A percentile compares a stretch with the other conserved stretches of the same genome.
phyloP scores from a whole-genome alignment of 2,888 invertebrate genomes.

The Drosophila quasianomalipes region DNA sequence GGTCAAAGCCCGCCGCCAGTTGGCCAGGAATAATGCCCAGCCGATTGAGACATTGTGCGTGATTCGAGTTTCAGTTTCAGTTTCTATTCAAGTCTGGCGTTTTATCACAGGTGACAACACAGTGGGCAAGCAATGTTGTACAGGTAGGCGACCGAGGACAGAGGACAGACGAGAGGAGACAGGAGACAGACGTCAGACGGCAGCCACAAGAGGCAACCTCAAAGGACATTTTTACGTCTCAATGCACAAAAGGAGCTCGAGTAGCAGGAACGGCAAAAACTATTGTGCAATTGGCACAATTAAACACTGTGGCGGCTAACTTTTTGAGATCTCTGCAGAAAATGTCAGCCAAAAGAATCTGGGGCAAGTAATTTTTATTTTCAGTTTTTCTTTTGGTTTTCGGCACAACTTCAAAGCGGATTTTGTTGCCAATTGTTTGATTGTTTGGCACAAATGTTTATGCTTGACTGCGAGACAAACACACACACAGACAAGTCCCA shows the following conservation, averaged over 20 bases:
- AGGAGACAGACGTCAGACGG: constrained; percentile 1
- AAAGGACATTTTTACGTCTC: constrained; percentile 75
- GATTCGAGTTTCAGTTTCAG: constrained; percentile 1
- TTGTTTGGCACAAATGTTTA: constrained; percentile 80
- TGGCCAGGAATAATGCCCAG: constrained; percentile 30
- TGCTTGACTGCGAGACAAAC: constrained; percentile 71
- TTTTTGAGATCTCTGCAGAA: constrained; percentile 55
- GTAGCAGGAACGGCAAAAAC: constrained; percentile 5
- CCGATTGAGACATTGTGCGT: constrained; percentile 65
- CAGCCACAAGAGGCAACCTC: constrained; percentile 55
- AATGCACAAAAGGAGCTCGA: constrained; percentile 62
- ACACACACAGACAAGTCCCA: constrained; percentile 32
- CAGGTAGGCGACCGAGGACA: constrained; percentile 35
- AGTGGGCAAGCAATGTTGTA: constrained; percentile 6
- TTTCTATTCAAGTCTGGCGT: constrained; percentile 34
- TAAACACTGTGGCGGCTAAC: constrained; percentile 57
- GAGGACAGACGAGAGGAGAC: no score
- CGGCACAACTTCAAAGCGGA: constrained; percentile 56
- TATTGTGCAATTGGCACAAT: constrained; percentile 80
- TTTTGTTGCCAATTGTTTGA: constrained; percentile 74
- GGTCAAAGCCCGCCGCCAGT: constrained; percentile 66
- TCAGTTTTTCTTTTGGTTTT: constrained; percentile 27
- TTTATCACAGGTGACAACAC: constrained; percentile 60
- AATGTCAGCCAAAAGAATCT: constrained; percentile 32
- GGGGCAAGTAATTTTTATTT: constrained; percentile 38